These are phyloP conservation scores for Lipophrys pholis DNA, from an alignment of 2,113 vertebrate species.

Conservation along the genomic window DNA sequence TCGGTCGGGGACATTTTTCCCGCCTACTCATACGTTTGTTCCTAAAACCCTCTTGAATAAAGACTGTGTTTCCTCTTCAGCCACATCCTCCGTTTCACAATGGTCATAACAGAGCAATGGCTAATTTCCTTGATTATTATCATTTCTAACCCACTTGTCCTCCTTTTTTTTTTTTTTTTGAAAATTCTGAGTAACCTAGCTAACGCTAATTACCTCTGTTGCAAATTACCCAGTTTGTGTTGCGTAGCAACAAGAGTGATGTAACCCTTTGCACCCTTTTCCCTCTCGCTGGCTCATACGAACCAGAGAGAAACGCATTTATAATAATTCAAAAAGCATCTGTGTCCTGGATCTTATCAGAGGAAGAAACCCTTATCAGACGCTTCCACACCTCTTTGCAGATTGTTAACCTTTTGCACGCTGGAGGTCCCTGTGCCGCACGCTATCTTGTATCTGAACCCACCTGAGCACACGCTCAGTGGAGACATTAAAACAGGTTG, in stretches of 20 bases:
- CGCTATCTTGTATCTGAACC: background rate
- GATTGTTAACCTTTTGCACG: background rate
- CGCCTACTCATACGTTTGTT: background rate
- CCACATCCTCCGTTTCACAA: conserved; percentile 37
- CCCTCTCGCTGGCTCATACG: conserved; percentile 32
- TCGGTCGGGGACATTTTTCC: conserved; percentile 9
- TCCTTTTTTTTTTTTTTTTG: conserved; percentile 25
- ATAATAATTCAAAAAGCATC: conserved; percentile 17
- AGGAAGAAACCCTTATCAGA: background rate
- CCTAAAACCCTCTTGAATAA: conserved; percentile 11
- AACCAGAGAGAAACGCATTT: conserved; percentile 4
- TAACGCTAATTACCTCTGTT: conserved; percentile 67
- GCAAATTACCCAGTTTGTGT: conserved; percentile 67
- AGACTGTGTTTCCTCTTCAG: conserved; percentile 11
- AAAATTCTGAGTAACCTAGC: conserved; percentile 47
- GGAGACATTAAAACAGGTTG: too few relatives aligned
- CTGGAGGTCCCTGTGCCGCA: background rate
- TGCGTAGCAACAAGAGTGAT: conserved; percentile 64
- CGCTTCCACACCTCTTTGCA: background rate
- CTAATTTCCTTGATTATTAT: conserved; percentile 65
- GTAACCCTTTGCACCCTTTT: conserved; percentile 52
- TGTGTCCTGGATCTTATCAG: background rate
- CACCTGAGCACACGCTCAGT: too few relatives aligned
- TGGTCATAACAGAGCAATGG: conserved; percentile 45
- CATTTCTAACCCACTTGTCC: conserved; percentile 51